Evolutionary conservation across 2,797 vertebrate genomes (phyloP).

Genomic region (Cheirogaleus major): DNA sequence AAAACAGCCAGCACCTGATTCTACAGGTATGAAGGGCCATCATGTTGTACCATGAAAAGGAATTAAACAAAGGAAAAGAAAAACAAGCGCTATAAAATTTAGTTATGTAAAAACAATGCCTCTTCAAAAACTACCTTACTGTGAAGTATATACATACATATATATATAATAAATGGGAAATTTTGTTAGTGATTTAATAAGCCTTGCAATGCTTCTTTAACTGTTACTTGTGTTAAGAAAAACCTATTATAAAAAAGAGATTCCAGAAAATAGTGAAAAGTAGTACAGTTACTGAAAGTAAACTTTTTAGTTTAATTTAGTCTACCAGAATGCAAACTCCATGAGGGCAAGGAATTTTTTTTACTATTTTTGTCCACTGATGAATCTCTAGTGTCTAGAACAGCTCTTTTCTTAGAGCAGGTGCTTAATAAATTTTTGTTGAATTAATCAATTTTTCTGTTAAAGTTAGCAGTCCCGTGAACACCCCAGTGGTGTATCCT

Average conservation of each 20-base stretch:
- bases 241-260: neutral
- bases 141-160: neutral
- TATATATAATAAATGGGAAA: neutral
- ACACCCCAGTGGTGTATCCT: neutral
- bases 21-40: neutral
- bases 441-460: neutral
- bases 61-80: neutral
- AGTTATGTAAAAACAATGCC: neutral
- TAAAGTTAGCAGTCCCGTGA: neutral
- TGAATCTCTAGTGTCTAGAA: neutral
- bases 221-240: neutral
- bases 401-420: conserved; percentile 2
- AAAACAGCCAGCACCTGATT: neutral
- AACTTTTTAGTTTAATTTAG: neutral
- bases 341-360: neutral
- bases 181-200: neutral
- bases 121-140: neutral
- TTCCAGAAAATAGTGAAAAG: conserved; percentile 24
- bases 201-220: neutral
- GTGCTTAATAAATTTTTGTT: neutral
- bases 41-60: neutral
- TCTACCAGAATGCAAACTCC: neutral
- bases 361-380: neutral
- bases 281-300: neutral
- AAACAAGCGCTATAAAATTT: neutral